These are phyloP conservation scores for Prinia subflava DNA, from an alignment of 2,113 vertebrate species.

Conservation along the genomic window DNA sequence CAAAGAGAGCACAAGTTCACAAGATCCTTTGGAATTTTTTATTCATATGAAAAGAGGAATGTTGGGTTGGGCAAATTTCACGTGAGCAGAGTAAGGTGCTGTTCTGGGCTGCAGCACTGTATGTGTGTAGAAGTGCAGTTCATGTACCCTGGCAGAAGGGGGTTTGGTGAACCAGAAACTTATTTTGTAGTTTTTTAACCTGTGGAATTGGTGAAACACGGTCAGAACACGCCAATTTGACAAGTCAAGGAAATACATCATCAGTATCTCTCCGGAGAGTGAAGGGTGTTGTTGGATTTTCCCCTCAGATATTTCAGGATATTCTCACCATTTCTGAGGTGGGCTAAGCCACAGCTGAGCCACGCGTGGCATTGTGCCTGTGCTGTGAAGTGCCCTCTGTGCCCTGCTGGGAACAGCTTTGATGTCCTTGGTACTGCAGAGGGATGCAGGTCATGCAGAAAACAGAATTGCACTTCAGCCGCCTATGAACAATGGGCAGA, in stretches of 20 bases:
- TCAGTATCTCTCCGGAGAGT: neutral
- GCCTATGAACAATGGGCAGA: accelerated
- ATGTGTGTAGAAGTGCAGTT: neutral
- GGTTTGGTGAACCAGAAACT: neutral
- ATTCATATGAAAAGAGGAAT: neutral
- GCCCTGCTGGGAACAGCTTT: neutral
- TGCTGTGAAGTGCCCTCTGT: neutral
- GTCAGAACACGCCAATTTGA: neutral
- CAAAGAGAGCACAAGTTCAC: neutral
- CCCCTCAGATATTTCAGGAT: neutral
- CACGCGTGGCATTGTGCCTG: too few species aligned
- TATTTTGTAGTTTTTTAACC: neutral
- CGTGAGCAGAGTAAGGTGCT: neutral
- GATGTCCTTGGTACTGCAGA: neutral
- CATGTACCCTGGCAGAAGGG: accelerated
- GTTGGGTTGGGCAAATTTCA: neutral
- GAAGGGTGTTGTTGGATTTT: neutral
- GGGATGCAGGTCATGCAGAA: neutral
- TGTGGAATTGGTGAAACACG: neutral
- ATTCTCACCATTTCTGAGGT: neutral
- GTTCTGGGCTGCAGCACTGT: neutral
- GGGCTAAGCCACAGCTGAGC: neutral
- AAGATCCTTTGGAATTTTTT: neutral
- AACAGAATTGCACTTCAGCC: neutral
- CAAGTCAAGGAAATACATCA: neutral